These are phyloP conservation scores for Thomomys bottae DNA, from an alignment of 2,113 vertebrate genomes.

Conservation along the genomic window DNA sequence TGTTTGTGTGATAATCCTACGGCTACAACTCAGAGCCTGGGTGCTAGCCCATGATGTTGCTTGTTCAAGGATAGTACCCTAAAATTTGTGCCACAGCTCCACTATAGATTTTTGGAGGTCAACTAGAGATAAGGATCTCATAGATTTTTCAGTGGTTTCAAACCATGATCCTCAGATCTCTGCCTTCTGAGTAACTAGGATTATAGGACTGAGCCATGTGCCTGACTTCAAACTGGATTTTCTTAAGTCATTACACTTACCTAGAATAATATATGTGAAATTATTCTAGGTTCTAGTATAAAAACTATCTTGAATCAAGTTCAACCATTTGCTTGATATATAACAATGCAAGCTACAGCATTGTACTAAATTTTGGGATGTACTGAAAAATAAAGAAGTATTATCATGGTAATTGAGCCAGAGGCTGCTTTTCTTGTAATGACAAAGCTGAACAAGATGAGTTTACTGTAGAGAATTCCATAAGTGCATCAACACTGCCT, in stretches of 20 bases:
- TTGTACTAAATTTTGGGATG: background rate
- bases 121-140: too few relatives aligned
- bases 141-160: too few relatives aligned
- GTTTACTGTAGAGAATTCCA: constrained; percentile 60
- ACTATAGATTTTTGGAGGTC: too few relatives aligned
- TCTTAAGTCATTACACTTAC: background rate
- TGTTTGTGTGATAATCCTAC: too few relatives aligned
- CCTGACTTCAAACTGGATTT: too few relatives aligned
- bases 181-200: too few relatives aligned
- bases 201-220: too few relatives aligned
- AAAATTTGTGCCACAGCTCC: too few relatives aligned
- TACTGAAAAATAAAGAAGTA: constrained; percentile 22
- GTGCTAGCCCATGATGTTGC: too few relatives aligned
- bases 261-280: background rate
- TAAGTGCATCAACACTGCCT: constrained; percentile 48
- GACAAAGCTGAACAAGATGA: constrained; percentile 57
- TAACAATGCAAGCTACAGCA: constrained; percentile 20
- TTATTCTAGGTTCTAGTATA: background rate
- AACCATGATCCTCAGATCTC: too few relatives aligned
- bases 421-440: constrained; percentile 70
- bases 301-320: constrained; percentile 49
- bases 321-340: constrained; percentile 22
- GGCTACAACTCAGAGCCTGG: too few relatives aligned
- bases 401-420: constrained; percentile 58
- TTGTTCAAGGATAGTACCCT: too few relatives aligned